Conservation (phyloP, 2,797 vertebrate genomes). For the Thripadectes ignobilis region DNA sequence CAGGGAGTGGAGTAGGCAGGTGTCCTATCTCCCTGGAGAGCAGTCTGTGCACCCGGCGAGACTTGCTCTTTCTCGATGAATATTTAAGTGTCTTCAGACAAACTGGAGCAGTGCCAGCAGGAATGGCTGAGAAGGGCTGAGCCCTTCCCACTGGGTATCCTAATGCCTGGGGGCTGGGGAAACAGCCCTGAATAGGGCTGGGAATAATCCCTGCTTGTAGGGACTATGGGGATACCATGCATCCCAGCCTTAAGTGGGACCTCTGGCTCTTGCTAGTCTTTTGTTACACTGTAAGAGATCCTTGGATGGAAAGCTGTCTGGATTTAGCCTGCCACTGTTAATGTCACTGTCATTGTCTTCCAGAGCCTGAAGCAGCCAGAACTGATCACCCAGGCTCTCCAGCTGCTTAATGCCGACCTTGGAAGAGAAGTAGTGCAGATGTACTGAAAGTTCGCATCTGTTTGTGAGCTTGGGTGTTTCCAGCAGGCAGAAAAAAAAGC, state of each 20-base stretch:
- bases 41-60: constrained; percentile 21
- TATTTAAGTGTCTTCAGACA: constrained; percentile 61
- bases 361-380: background rate
- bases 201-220: background rate
- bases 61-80: constrained; percentile 49
- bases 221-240: rapidly evolving
- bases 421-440: background rate
- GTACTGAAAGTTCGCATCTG: background rate
- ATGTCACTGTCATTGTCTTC: constrained; percentile 22
- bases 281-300: background rate
- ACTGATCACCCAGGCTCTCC: background rate
- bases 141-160: constrained; percentile 13
- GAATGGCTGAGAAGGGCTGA: constrained; percentile 32
- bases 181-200: background rate
- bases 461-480: background rate
- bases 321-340: constrained; percentile 1
- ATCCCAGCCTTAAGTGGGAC: background rate
- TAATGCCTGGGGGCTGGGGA: background rate
- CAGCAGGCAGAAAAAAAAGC: background rate
- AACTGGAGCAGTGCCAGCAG: constrained; percentile 18
- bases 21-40: constrained; percentile 50
- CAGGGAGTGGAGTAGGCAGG: constrained; percentile 41
- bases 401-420: background rate
- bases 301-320: background rate
- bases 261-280: background rate